Percentiles rank a stretch among this genome's conserved stretches.
These are phyloP conservation scores for Diplolepis rosae DNA, from an alignment of 2,888 invertebrate genomes.

Conservation along the genomic window DNA sequence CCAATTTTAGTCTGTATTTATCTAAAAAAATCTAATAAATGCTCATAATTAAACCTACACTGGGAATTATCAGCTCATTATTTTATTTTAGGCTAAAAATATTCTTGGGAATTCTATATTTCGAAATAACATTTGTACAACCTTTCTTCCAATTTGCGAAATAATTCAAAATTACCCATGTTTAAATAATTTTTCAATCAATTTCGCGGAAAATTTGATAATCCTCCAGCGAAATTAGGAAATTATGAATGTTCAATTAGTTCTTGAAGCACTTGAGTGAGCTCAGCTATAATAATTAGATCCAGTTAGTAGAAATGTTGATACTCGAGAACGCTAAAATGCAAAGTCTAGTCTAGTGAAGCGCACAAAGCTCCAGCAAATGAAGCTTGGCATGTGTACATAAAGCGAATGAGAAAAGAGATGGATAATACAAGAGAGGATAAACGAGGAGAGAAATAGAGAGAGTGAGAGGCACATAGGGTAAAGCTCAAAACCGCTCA, in stretches of 20 bases:
- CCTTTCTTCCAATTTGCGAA: too few relatives aligned
- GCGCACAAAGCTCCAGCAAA: slow-evolving; percentile 16
- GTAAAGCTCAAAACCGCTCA: slow-evolving; percentile 65
- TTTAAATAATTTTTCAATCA: too few relatives aligned
- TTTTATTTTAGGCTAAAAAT: too few relatives aligned
- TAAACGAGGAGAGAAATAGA: slow-evolving; percentile 9
- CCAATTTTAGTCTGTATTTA: too few relatives aligned
- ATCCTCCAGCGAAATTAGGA: slow-evolving; percentile 7
- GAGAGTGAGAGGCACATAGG: slow-evolving; percentile 30
- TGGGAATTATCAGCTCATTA: too few relatives aligned
- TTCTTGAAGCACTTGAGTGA: slow-evolving; percentile 40
- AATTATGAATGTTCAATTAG: slow-evolving; percentile 43
- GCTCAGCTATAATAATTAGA: slow-evolving; percentile 48
- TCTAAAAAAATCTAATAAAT: too few relatives aligned
- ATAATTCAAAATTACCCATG: too few relatives aligned
- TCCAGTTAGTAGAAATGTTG: slow-evolving; percentile 46
- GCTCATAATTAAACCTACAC: too few relatives aligned
- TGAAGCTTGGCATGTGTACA: slow-evolving; percentile 16
- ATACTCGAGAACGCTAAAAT: slow-evolving; percentile 39
- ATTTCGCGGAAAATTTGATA: not conserved
- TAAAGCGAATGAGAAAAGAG: slow-evolving; percentile 30
- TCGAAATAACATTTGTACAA: too few relatives aligned
- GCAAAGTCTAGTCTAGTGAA: not conserved
- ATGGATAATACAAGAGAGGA: slow-evolving; percentile 31
- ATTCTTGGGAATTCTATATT: too few relatives aligned